Conservation (phyloP, 1,140 invertebrate species). For the Microplitis demolitor region DNA sequence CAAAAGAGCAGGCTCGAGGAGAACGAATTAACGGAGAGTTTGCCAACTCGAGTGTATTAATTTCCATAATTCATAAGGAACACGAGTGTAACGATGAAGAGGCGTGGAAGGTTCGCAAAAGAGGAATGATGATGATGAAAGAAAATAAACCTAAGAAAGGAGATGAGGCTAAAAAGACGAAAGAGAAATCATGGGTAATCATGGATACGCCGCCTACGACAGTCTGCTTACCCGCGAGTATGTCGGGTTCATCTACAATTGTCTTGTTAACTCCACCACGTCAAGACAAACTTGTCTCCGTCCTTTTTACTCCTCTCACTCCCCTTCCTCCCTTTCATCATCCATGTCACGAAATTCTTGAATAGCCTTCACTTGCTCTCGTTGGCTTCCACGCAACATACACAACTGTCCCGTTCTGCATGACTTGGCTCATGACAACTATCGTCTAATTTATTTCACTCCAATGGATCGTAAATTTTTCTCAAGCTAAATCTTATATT, state of each 20-base stretch:
- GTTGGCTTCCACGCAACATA: neutral
- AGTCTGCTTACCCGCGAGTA: neutral
- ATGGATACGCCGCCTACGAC: neutral
- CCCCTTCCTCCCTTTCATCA: neutral
- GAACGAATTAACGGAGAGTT: conserved; percentile 15
- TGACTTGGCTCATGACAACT: neutral
- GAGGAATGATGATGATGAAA: neutral
- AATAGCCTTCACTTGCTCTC: neutral
- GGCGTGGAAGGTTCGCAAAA: neutral
- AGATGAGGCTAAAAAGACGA: neutral
- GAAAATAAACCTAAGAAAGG: neutral
- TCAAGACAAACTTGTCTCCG: neutral
- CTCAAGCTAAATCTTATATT: neutral
- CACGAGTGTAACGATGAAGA: conserved; percentile 28
- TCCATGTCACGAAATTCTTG: neutral
- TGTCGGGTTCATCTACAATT: neutral
- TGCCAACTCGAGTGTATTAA: conserved; percentile 28
- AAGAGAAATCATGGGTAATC: conserved; percentile 2
- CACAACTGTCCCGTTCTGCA: neutral
- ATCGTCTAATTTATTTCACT: conserved; percentile 8
- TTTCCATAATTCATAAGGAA: conserved; percentile 38
- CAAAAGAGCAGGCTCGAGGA: neutral
- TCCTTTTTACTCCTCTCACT: neutral
- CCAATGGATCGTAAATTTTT: neutral
- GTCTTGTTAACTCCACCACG: neutral